A percentile compares a stretch with the other conserved stretches of the same genome.
phyloP scores from a whole-genome alignment of 2,888 invertebrate species.

The Apodemia duryi region DNA sequence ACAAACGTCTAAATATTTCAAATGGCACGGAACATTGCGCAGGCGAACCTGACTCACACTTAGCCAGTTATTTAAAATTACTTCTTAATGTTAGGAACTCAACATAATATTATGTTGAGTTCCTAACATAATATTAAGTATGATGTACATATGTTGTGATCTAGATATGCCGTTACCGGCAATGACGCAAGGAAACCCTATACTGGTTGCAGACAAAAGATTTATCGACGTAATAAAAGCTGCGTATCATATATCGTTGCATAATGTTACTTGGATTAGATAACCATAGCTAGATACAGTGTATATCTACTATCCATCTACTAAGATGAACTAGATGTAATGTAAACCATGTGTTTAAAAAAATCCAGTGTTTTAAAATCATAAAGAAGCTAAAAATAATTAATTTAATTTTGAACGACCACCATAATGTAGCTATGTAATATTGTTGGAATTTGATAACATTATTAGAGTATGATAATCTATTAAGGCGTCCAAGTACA shows the following conservation, averaged over 20 bases:
- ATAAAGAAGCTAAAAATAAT: too few relatives aligned
- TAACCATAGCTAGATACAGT: background rate
- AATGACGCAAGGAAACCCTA: constrained; percentile 36
- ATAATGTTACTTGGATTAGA: constrained; percentile 4
- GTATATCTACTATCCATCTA: background rate
- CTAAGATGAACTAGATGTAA: too few relatives aligned
- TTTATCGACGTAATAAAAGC: constrained; percentile 22
- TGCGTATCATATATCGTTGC: constrained; percentile 21
- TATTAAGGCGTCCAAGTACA: too few relatives aligned
- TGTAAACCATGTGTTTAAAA: too few relatives aligned
- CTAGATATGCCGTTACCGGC: constrained; percentile 16
- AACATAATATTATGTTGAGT: background rate
- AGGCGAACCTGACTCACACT: background rate
- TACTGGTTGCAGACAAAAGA: constrained; percentile 31
- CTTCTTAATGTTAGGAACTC: too few relatives aligned
- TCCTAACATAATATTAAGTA: background rate
- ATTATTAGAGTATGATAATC: too few relatives aligned
- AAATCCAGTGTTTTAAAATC: too few relatives aligned
- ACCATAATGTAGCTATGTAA: too few relatives aligned
- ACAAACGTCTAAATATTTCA: too few relatives aligned
- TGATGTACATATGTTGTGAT: constrained; percentile 16
- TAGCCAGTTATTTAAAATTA: background rate
- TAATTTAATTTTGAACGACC: too few relatives aligned
- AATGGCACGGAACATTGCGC: background rate
- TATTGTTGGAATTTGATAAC: too few relatives aligned